Percentiles rank a stretch among this genome's conserved stretches.
Conservation (phyloP, 2,113 vertebrate species). For the Corythaeola cristata region DNA sequence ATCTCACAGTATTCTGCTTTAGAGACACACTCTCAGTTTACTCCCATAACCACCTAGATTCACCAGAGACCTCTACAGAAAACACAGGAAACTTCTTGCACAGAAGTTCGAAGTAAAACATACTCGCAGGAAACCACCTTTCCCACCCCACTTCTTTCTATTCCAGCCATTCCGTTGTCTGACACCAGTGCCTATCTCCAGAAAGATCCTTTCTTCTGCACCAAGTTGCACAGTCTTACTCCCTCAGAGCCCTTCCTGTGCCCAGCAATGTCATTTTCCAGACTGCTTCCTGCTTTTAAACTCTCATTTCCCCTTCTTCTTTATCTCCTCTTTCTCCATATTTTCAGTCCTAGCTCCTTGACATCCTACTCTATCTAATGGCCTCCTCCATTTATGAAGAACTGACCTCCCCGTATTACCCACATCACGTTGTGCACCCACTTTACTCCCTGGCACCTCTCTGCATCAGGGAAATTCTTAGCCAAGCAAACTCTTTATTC, state of each 20-base stretch:
- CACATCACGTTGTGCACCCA: accelerated
- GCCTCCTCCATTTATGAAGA: not conserved
- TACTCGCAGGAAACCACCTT: not conserved
- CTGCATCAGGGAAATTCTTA: not conserved
- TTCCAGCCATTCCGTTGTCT: not conserved
- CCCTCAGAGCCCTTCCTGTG: not conserved
- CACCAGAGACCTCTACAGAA: not conserved
- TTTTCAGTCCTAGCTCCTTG: not conserved
- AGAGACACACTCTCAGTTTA: not conserved
- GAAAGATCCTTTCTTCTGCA: not conserved
- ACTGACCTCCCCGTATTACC: not conserved
- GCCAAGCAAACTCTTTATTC: not conserved
- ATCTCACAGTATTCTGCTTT: not conserved
- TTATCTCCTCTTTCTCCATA: not conserved
- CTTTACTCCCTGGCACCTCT: not conserved
- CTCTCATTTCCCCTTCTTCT: not conserved
- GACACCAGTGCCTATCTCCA: not conserved
- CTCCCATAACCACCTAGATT: not conserved
- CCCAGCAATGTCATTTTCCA: not conserved
- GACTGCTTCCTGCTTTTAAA: not conserved
- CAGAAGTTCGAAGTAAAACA: not conserved
- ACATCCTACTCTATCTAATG: not conserved
- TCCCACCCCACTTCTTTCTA: not conserved
- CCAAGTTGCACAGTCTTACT: not conserved
- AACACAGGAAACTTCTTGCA: not conserved